These are phyloP conservation scores for Glaucidium brasilianum DNA, from an alignment of 2,113 vertebrate genomes.

Conservation along the genomic window DNA sequence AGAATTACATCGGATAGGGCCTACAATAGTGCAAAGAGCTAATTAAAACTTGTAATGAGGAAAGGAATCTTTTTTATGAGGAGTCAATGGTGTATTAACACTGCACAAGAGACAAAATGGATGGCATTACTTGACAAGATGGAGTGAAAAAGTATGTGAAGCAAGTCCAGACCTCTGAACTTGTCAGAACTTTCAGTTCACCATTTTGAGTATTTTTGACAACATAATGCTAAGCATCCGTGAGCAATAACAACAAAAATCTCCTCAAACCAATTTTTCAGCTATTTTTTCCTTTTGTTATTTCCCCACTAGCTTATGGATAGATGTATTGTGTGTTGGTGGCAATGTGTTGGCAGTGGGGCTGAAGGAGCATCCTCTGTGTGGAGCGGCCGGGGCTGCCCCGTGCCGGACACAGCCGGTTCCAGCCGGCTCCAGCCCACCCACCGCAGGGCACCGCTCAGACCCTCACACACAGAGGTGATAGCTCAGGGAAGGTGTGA, in stretches of 20 bases:
- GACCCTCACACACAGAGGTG: too few relatives aligned
- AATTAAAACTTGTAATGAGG: neutral
- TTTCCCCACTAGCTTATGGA: neutral
- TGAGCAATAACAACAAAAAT: neutral
- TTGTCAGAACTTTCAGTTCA: neutral
- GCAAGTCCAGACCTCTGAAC: neutral
- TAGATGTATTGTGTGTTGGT: neutral
- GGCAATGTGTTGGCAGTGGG: neutral
- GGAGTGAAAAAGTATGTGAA: neutral
- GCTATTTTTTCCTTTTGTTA: neutral
- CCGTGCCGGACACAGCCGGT: rapidly evolving
- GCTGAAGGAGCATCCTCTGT: neutral
- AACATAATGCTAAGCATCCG: neutral
- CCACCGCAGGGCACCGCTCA: rapidly evolving
- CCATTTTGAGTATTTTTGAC: neutral
- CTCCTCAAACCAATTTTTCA: neutral
- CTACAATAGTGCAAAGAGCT: neutral
- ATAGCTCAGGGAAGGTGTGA: rapidly evolving
- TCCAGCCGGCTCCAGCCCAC: neutral
- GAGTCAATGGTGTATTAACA: neutral
- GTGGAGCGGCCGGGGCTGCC: rapidly evolving
- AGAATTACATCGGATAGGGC: neutral
- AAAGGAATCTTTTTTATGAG: neutral
- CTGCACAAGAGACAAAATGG: neutral
- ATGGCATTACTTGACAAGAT: neutral